Evolutionary conservation across 2,888 invertebrate species (phyloP).

Genomic region (Halictus quadricinctus): DNA sequence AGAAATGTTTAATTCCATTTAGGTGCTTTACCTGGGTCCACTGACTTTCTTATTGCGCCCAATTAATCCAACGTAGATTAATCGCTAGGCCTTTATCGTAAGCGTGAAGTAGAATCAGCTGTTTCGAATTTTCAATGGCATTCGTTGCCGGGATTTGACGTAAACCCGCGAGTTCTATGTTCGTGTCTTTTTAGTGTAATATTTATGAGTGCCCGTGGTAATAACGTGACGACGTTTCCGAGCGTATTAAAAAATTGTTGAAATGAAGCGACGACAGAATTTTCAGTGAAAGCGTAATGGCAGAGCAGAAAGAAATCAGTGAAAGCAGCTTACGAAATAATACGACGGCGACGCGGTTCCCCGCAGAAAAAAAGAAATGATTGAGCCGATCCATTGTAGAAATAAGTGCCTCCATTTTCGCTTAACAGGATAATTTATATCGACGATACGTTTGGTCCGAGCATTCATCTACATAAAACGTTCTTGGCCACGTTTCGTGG

Average conservation of each 20-base stretch:
- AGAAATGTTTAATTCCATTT: no score
- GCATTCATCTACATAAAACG: conserved; percentile 31
- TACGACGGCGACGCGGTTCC: neutral
- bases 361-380: neutral
- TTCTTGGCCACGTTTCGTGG: conserved; percentile 26
- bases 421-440: conserved; percentile 22
- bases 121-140: no score
- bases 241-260: no score
- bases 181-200: no score
- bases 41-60: no score
- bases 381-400: neutral
- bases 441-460: conserved; percentile 16
- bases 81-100: no score
- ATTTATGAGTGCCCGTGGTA: no score
- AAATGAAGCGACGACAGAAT: neutral
- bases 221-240: neutral
- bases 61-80: no score
- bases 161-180: no score
- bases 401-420: conserved; percentile 14
- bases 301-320: conserved; percentile 30
- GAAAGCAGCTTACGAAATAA: conserved; percentile 22
- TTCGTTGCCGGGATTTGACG: no score
- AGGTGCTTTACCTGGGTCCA: no score
- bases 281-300: conserved; percentile 29
- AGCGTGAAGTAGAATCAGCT: no score